These are phyloP conservation scores for Hyppa rectilinea DNA, from an alignment of 2,888 invertebrate genomes.

Conservation along the genomic window DNA sequence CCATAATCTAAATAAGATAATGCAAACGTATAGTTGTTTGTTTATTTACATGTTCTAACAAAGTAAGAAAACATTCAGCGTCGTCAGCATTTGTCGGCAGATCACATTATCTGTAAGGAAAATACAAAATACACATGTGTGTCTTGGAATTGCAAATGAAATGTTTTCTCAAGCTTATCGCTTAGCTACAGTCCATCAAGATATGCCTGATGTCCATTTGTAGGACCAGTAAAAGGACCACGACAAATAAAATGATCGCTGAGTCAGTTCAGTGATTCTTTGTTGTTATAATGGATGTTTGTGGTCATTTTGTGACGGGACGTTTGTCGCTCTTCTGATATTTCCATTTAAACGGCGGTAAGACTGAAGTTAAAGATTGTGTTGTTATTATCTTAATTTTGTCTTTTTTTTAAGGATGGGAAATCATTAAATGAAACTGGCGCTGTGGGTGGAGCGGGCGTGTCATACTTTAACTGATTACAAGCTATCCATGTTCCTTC, in stretches of 20 bases:
- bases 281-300: constrained; percentile 39
- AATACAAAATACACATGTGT: constrained; percentile 63
- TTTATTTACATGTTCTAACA: constrained; percentile 7
- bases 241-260: constrained; percentile 70
- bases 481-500: too few species aligned
- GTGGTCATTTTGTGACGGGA: constrained; percentile 29
- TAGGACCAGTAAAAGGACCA: constrained; percentile 74
- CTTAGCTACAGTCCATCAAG: constrained; percentile 76
- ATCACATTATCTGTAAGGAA: constrained; percentile 58
- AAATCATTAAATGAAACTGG: too few species aligned
- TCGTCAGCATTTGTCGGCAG: constrained; percentile 47
- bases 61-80: constrained; percentile 24
- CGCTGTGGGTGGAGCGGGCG: too few species aligned
- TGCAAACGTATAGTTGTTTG: neutral
- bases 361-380: neutral
- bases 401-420: too few species aligned
- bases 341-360: constrained; percentile 19
- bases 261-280: constrained; percentile 57
- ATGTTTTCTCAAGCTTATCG: constrained; percentile 80
- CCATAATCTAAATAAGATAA: constrained; percentile 1
- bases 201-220: constrained; percentile 74
- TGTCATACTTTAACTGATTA: too few species aligned
- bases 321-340: neutral
- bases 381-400: neutral
- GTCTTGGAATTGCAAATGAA: constrained; percentile 77